Evolutionary conservation across 2,888 invertebrate species (phyloP), one percentile per base, ranked within the genome.

Genomic region (Plemyria rubiginata): DNA sequence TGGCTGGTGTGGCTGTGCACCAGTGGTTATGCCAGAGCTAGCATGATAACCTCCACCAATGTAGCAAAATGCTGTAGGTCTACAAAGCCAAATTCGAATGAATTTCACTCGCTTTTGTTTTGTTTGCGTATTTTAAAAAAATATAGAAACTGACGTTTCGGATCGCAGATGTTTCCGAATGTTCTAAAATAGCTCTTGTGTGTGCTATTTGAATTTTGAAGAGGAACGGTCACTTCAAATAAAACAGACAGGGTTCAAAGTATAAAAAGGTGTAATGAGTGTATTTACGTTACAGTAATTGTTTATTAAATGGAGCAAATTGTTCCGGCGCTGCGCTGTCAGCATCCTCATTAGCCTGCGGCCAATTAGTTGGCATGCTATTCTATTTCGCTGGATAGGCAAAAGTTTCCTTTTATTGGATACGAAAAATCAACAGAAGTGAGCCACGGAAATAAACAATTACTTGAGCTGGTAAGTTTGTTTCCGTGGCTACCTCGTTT

Each of bases 321-420:
- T 85, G 92, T 91, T 92, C 92, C 92, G 91, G 86, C 81, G 83
- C 64, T 81, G 90, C 81, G 82, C 60, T 81, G 90, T 86, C 87
- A 84, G 90, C 87, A 85, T 92, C 92, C 92, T 92, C 92, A 92
- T 92, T 92, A 92, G 80, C 77, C 72, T 72, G 84, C 82, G 77
- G 74, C 86, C 91, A 92, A 92, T 92, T 92, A 92, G 82, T 77
- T 71, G 77, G 59, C 49, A 74, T 72, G 81, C 84, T 84, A 84
- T 89, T 88, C 84, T 84, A 84, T 89, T 88, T 79, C 74, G 84
- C 81, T 77, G 75, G 80, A 80, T 82, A 81, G 83, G 85, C 85
- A 84, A 90, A 89, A 80, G 80, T 74, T 70, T 54, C 57, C 48
- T 66, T 59, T 68, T 70, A 62, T 65, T 67, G 60, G 50, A 65